These are phyloP conservation scores for Anolis sagrei DNA, from an alignment of 2,113 vertebrate genomes.

Conservation along the genomic window DNA sequence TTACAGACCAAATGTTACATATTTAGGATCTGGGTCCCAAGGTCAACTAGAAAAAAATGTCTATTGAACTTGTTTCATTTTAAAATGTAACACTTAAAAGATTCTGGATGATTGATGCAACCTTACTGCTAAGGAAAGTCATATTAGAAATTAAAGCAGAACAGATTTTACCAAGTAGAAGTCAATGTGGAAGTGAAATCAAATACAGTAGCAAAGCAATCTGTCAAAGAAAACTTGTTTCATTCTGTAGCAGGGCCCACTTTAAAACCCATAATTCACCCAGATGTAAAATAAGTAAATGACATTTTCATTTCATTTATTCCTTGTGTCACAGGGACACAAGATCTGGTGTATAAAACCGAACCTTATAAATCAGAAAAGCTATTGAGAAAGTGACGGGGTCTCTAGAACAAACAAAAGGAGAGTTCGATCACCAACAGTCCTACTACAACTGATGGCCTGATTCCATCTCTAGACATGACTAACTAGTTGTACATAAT, in stretches of 20 bases:
- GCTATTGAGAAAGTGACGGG: conserved; percentile 17
- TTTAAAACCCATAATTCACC: conserved; percentile 67
- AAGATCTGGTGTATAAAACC: conserved; percentile 41
- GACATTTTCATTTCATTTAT: conserved; percentile 62
- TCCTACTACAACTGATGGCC: neutral
- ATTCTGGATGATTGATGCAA: conserved; percentile 36
- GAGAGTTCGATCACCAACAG: neutral
- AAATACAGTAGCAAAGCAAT: conserved; percentile 74
- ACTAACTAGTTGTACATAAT: neutral
- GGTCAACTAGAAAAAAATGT: conserved; percentile 52
- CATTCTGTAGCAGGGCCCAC: conserved; percentile 48
- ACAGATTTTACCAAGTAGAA: conserved; percentile 56
- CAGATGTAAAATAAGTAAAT: conserved; percentile 55
- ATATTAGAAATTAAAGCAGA: conserved; percentile 57
- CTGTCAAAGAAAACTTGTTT: conserved; percentile 62
- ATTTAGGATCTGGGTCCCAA: conserved; percentile 32
- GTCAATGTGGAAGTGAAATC: conserved; percentile 67
- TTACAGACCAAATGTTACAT: conserved; percentile 21
- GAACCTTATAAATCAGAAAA: conserved; percentile 63
- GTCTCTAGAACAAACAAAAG: conserved; percentile 5
- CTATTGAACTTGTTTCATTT: conserved; percentile 43
- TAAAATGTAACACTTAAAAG: conserved; percentile 49
- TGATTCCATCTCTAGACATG: neutral
- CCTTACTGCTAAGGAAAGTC: conserved; percentile 46
- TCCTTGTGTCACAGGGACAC: conserved; percentile 55